Conservation (phyloP, 2,797 vertebrate genomes). For the Notamacropus eugenii region DNA sequence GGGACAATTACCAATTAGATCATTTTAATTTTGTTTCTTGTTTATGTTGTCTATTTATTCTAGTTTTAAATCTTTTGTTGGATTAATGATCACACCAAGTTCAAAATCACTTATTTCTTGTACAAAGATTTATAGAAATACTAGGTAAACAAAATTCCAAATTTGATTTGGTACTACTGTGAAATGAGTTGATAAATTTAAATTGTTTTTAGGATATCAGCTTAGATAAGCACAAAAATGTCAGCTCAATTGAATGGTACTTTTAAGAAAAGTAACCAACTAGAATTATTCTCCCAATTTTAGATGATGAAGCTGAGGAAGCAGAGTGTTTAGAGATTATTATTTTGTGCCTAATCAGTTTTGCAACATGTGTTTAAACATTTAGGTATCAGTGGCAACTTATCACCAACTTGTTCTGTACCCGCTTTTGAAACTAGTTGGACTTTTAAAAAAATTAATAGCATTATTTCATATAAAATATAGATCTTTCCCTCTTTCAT, state of each 20-base stretch:
- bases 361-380: neutral
- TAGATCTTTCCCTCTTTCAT: neutral
- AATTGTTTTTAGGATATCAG: neutral
- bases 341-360: neutral
- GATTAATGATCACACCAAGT: neutral
- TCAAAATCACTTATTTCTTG: neutral
- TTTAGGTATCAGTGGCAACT: neutral
- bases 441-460: neutral
- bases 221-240: neutral
- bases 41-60: constrained; percentile 10
- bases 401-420: neutral
- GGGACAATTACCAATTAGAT: neutral
- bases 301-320: constrained; percentile 13
- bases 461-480: neutral
- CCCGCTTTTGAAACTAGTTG: neutral
- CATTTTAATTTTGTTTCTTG: neutral
- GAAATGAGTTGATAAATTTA: constrained; percentile 27
- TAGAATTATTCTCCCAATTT: constrained; percentile 18
- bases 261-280: neutral
- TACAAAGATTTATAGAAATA: neutral
- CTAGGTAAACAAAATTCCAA: constrained; percentile 2
- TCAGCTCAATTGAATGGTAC: neutral
- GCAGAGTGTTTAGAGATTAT: neutral
- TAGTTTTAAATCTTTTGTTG: constrained; percentile 24
- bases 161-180: constrained; percentile 35